Base-by-base conservation (phyloP, 1,140 invertebrate species). In the Scylla paramamosain region DNA sequence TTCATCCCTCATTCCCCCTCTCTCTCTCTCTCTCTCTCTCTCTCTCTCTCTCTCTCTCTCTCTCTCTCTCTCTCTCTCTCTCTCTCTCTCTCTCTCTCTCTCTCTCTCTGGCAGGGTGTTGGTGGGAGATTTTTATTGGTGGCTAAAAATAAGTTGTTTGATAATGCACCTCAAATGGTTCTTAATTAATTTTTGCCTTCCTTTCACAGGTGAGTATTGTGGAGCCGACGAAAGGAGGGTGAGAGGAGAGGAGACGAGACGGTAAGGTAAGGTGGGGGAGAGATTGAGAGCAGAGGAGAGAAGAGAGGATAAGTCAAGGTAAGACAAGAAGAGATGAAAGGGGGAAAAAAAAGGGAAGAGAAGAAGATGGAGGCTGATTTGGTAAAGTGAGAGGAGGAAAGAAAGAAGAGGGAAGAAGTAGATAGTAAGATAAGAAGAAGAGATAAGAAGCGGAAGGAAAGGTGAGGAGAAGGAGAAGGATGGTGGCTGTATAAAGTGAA, bases 21-120 rank as follows among this genome's bases (percentile, higher is more conserved):
- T 25, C 89, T 52, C 39, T 91, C 89, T 91, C 46, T 91, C 39
- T 91, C 89, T 91, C 39, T 31, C 83, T 86, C 28, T 86, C 32
- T 86, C 28, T 86, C 52, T 86, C 32, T 86, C 28, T 86, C 32
- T 29, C 83, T 86, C 28, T 39, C 83, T 86, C 83, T 39, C 83
- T 86, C 28, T 39, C 83, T 39, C 32, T 29, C 32, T 86, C 32
- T 86, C 32, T 86, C 83, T 31, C 83, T 28, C n/a, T 86, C 83
- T 25, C 32, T 10, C 83, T 86, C 8, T 28, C n/a, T 86, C 83
- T 25, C 32, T 10, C 83, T 86, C 8, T 25, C 32, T 12, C 83
- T 28, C 10, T 86, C 32, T 25, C 83, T 39, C 25, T 4, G 16
- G 52, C 1, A 59, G 16, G 16, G 10, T 59, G 52, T 59, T 59